phyloP scores from a whole-genome alignment of 2,113 vertebrate genomes.

The Xenopus tropicalis region DNA sequence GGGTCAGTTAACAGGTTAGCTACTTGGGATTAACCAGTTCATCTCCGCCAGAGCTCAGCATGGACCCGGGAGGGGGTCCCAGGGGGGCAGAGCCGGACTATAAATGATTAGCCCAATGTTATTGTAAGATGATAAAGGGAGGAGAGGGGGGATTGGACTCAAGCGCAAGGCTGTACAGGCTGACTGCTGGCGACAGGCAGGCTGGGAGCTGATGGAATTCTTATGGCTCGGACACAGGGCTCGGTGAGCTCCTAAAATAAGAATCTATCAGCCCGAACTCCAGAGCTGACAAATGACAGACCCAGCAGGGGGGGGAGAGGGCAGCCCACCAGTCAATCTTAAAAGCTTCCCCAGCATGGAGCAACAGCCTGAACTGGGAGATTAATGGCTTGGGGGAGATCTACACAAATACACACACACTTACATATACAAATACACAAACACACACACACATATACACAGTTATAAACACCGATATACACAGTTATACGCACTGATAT shows the following conservation, averaged over 20 bases:
- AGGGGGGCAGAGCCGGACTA: conserved; percentile 3
- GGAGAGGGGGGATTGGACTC: conserved; percentile 16
- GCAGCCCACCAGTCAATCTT: conserved; percentile 22
- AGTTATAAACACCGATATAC: too few relatives aligned
- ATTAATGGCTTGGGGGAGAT: background rate
- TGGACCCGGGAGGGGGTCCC: too few relatives aligned
- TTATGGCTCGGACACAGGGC: conserved; percentile 50
- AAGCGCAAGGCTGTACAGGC: background rate
- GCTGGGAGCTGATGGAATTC: conserved; percentile 54
- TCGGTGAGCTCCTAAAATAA: conserved; percentile 57
- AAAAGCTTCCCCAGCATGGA: background rate
- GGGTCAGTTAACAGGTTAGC: background rate
- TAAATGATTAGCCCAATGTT: conserved; percentile 47
- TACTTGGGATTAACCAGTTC: background rate
- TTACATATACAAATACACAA: too few relatives aligned
- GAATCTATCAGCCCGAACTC: conserved; percentile 59
- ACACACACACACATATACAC: too few relatives aligned
- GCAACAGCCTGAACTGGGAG: conserved; percentile 11
- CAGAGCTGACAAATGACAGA: conserved; percentile 65
- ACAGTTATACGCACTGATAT: too few relatives aligned
- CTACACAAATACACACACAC: too few relatives aligned
- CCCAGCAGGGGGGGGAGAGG: conserved; percentile 38
- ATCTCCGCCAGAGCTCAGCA: background rate
- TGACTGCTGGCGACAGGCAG: conserved; percentile 41
- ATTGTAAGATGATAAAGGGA: conserved; percentile 50